Evolutionary conservation across 2,888 invertebrate genomes (phyloP), one percentile per base, ranked within the genome.

Genomic region (Barypeithes pellucidus): DNA sequence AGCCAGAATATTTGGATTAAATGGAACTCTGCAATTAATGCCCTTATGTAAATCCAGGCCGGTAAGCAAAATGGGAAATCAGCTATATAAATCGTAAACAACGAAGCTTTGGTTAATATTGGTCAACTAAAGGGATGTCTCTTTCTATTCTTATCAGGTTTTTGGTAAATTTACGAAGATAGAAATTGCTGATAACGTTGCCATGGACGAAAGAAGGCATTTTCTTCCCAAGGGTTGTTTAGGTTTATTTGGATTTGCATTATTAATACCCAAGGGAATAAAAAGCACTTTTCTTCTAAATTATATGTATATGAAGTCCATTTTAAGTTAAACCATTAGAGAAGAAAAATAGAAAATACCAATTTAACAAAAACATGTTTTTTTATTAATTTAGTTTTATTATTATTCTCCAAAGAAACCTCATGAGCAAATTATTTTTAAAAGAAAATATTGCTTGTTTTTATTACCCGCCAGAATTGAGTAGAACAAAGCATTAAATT

Each of bases 71-170:
- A 63, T 45, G 63, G 57, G 52, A 70, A 63, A 70, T 70, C 63
- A 54, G 62, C 57, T 63, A 70, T 63, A 57, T 57, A 70, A 70
- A 70, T 70, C 54, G 45, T 61, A 63, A 63, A 57, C 63, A 70
- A 69, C 61, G 60, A 60, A 69, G 68, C 68, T 52, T 50, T 61
- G 39, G 68, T 62, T 69, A 62, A 69, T 61, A n/a, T 62, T 52
- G 52, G 68, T 68, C 50, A 69, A 60, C 41, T 57, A 47, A 59
- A 36, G 43, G 22, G 20, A 60, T 67, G 43, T 67, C 47, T 47
- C n/a, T n/a, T 39, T 60, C 60, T 33, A 67, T 60, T 60, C 20
- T 60, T 20, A 60, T 60, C 20, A 39, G 11, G 41, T 12, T 50
- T 12, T 22, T 24, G 8, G 3, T 9, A 3, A 39, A 39, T n/a